Conservation (phyloP, 2,113 vertebrate genomes). For the Tringa solitaria region DNA sequence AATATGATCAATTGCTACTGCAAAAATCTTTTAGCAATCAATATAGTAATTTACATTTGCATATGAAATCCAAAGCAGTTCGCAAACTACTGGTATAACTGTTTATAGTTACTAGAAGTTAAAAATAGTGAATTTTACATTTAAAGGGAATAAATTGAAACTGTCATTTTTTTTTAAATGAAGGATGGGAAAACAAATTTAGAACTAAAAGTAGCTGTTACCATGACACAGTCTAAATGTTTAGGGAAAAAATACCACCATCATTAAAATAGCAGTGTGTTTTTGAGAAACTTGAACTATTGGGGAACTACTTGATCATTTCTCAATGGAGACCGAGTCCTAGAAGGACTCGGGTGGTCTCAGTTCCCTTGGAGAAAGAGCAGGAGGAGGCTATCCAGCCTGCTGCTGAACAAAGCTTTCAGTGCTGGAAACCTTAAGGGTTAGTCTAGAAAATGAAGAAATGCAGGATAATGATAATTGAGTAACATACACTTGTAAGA, state of each 20-base stretch:
- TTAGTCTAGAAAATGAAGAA: slow-evolving; percentile 51
- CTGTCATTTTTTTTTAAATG: background rate
- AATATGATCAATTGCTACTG: background rate
- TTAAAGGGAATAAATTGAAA: slow-evolving; percentile 30
- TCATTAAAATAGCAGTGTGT: slow-evolving; percentile 56
- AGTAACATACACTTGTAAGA: slow-evolving; percentile 30
- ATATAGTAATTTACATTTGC: background rate
- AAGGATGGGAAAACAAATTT: slow-evolving; percentile 2
- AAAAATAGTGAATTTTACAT: slow-evolving; percentile 13
- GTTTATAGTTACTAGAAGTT: background rate
- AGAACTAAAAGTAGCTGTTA: slow-evolving; percentile 51
- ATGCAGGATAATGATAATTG: slow-evolving; percentile 27
- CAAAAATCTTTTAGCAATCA: background rate
- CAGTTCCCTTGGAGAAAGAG: background rate
- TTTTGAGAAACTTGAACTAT: slow-evolving; percentile 53
- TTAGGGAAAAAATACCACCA: slow-evolving; percentile 27
- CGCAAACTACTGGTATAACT: background rate
- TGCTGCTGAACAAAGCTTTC: background rate
- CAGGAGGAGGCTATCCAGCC: background rate
- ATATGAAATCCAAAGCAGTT: background rate
- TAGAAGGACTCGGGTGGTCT: background rate
- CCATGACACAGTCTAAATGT: slow-evolving; percentile 47
- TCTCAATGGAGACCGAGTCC: background rate
- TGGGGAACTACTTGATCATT: slow-evolving; percentile 35
- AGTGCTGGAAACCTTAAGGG: slow-evolving; percentile 24